phyloP scores from a whole-genome alignment of 2,113 vertebrate species.

The Elachura formosa region DNA sequence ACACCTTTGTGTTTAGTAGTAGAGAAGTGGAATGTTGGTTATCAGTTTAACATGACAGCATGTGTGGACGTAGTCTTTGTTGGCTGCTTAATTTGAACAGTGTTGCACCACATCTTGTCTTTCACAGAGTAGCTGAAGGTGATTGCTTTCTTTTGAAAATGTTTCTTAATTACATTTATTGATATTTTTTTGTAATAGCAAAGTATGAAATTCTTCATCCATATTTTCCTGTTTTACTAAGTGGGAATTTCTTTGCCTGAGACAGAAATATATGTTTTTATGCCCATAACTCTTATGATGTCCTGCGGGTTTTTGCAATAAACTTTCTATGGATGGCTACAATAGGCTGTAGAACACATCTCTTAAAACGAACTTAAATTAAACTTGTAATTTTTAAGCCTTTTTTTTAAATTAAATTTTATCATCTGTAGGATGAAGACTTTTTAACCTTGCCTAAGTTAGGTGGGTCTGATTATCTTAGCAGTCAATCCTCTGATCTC shows the following conservation, averaged over 20 bases:
- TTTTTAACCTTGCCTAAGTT: background rate
- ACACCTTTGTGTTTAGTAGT: background rate
- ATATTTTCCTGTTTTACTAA: background rate
- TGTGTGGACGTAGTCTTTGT: background rate
- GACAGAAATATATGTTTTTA: background rate
- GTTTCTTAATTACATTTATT: background rate
- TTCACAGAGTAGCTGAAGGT: background rate
- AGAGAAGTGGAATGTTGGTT: background rate
- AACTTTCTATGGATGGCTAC: background rate
- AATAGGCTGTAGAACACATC: background rate
- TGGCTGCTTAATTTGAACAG: background rate
- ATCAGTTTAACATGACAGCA: background rate
- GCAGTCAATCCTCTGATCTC: background rate
- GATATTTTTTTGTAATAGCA: background rate
- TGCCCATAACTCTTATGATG: rapidly evolving
- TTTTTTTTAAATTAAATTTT: background rate
- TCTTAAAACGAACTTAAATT: background rate
- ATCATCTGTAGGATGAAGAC: background rate
- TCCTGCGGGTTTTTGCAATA: background rate
- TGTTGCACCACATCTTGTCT: background rate
- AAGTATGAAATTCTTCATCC: background rate
- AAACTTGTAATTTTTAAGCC: background rate
- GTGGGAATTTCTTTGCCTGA: background rate
- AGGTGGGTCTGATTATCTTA: background rate
- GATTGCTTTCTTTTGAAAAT: background rate